Evolutionary conservation across 2,888 invertebrate species (phyloP), one percentile per base, ranked within the genome.

Genomic region (Eubasilissa splendida): DNA sequence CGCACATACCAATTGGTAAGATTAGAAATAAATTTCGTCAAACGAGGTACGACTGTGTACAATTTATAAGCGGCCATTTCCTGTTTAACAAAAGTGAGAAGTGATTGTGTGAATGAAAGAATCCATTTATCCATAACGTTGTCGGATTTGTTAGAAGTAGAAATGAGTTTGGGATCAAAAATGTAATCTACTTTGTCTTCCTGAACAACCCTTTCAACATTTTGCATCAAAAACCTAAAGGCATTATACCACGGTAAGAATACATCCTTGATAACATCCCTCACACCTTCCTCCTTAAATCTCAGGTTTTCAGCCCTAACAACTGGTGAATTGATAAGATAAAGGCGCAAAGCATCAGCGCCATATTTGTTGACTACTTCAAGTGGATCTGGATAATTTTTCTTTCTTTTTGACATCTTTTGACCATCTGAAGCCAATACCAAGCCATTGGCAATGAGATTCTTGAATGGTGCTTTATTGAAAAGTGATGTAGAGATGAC

Each of bases 391-490:
- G 99, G 99, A 88, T 98, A 99, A 87, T 99, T 99, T 88, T 99
- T 97, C 90, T 99, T 99, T 52, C 99, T 92, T 88, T 99, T 99
- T 0, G 99, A 99, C 99, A 99, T 99, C 89, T 99, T 99, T 87
- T 98, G 97, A 0, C 99, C 99, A 91, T 99, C 99, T 56, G 95
- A 88, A n/a, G 99, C 99, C 81, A 99, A 90, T 0, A 99, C 96
- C 80, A 99, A 91, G 1, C 99, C 99, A 88, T 98, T 99, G 22
- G 95, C 97, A 84, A 99, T 97, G 63, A 99, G 92, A 89, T 99
- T 99, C 88, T 99, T 99, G 88, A 98, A 99, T 0, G 99, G 99
- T 0, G 99, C 95, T 87, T 97, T 97, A 76, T 96, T 96, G 87
- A 98, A 99, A 11, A 99, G 90, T 5, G 97, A 96, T 0, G 99